Evolutionary conservation across 2,113 vertebrate species (phyloP), one percentile per base, ranked within the genome.

Genomic region (Orycteropus afer): DNA sequence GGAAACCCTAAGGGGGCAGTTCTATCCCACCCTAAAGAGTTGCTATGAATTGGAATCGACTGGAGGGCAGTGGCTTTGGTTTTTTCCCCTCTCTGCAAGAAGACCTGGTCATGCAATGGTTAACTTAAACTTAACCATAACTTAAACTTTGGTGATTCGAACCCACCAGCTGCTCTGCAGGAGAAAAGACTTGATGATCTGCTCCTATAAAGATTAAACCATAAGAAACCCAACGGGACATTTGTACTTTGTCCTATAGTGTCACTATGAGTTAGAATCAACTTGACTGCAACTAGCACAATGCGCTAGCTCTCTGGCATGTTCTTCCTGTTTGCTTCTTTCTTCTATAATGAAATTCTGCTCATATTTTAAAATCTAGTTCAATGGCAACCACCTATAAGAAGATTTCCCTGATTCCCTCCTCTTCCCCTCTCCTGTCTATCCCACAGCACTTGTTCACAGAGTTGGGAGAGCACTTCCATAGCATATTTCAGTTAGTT

Each of bases 261-360:
- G 27, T 37, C 65, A 1, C 34, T 67, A 15, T 34, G 63, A n/a
- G 63, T 67, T 10, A 27, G 15, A 67, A 37, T n/a, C 34, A 20
- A 67, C 65, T 20, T 37, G 34, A 20, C 17, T 13, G 34, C 25
- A n/a, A 67, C 14, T 67, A 29, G n/a, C 32, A 67, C n/a, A 4
- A 67, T n/a, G 6, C 27, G 34, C 65, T 67, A n/a, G n/a, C 65
- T 67, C 32, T 45, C 77, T 22, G 18, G 3, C 29, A 25, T 8
- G 7, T n/a, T 25, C 49, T 63, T 84, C 13, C 5, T 42, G 15
- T 42, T 37, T 10, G 57, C 11, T 18, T 63, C 18, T 81, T 76
- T 76, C 45, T 69, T 71, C 67, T 42, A 32, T 17, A 11, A n/a
- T 40, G n/a, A 89, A 81, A 77, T n/a, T 89, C 95, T 80, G 18